Evolutionary conservation across 1,140 invertebrate species (phyloP).

Genomic region (Cyclina sinensis): DNA sequence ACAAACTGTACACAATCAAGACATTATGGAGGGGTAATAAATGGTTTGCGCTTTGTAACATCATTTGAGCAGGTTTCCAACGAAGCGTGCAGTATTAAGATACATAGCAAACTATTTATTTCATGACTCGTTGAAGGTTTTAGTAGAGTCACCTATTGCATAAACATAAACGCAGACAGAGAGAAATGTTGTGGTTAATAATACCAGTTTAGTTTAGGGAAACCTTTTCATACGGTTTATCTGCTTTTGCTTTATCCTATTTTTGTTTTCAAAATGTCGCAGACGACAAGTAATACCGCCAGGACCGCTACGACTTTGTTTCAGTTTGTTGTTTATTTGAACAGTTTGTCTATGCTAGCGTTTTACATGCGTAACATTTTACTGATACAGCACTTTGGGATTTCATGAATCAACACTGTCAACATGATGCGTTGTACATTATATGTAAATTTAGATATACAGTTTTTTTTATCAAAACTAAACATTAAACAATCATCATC

Average conservation of each 20-base stretch:
- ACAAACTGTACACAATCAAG: neutral
- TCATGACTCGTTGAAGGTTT: neutral
- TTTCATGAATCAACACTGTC: slow-evolving; percentile 66
- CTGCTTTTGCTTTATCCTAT: neutral
- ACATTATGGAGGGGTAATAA: neutral
- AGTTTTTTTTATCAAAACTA: no score
- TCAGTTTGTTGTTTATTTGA: slow-evolving; percentile 11
- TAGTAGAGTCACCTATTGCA: neutral
- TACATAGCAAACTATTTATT: neutral
- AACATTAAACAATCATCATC: no score
- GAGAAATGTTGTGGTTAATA: neutral
- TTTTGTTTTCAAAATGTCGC: neutral
- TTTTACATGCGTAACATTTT: slow-evolving; percentile 59
- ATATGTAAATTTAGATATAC: no score
- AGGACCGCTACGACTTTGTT: neutral
- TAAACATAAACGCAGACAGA: neutral
- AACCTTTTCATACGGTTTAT: neutral
- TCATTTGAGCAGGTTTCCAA: neutral
- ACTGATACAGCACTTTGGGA: slow-evolving; percentile 51
- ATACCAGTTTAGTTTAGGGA: neutral
- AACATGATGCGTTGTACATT: slow-evolving; percentile 66
- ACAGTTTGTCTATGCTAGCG: no score
- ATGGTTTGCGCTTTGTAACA: neutral
- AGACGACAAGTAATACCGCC: slow-evolving; percentile 16
- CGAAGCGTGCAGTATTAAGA: neutral